Percentiles rank a stretch among this genome's conserved stretches.
These are phyloP conservation scores for Gopherus evgoodei DNA, from an alignment of 2,113 vertebrate species.

Conservation along the genomic window DNA sequence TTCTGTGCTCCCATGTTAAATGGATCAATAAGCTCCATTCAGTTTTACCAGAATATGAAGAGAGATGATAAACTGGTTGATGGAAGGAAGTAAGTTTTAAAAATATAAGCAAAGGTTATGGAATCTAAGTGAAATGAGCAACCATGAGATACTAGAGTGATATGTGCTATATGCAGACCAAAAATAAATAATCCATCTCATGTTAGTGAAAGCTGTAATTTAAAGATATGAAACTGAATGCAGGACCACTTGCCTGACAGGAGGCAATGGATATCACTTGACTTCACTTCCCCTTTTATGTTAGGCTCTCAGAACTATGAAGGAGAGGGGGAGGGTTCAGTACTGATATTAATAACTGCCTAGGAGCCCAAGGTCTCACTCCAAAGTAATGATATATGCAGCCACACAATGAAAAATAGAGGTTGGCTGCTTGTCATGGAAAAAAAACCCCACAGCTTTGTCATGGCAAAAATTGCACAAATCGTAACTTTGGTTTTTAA, in stretches of 20 bases:
- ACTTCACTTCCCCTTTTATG: neutral
- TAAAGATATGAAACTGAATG: neutral
- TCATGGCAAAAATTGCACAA: neutral
- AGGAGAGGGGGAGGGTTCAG: neutral
- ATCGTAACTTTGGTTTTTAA: neutral
- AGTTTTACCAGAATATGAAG: fast-evolving
- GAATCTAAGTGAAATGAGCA: neutral
- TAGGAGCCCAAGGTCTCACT: neutral
- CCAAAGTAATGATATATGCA: neutral
- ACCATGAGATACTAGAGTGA: neutral
- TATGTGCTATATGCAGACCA: neutral
- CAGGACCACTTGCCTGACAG: neutral
- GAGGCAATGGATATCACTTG: neutral
- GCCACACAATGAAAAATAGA: neutral
- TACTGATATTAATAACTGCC: neutral
- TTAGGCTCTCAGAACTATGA: neutral
- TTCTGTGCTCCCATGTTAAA: neutral
- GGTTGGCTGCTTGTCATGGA: neutral
- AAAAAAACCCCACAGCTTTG: neutral
- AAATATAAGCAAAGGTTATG: neutral
- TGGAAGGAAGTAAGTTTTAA: neutral
- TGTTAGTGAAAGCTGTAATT: fast-evolving
- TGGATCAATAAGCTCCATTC: neutral
- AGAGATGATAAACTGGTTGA: neutral
- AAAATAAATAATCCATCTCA: neutral